Conservation (phyloP, 35 echinoderm and acorn worm species). For the Chiridota heheva region DNA sequence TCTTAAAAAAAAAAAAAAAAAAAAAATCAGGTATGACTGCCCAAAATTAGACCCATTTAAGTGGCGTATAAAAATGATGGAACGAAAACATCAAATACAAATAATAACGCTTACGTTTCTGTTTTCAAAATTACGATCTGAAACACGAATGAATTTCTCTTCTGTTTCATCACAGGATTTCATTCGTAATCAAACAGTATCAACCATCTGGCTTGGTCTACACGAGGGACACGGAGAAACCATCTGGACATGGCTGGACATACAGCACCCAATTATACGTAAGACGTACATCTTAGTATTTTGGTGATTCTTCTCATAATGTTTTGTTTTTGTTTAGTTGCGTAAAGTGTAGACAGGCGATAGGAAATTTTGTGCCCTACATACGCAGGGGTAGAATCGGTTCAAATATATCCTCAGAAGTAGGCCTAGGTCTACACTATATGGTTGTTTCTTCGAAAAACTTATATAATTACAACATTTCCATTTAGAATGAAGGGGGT, state of each 20-base stretch:
- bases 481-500: too few species aligned
- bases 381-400: not conserved
- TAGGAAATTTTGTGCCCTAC: not conserved
- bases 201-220: conserved; percentile 30
- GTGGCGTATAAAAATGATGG: too few species aligned
- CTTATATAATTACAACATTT: too few species aligned
- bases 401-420: not conserved
- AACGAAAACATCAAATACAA: too few species aligned
- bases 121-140: too few species aligned
- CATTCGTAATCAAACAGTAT: not conserved
- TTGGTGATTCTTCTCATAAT: not conserved
- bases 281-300: not conserved
- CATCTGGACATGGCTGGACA: conserved; percentile 19
- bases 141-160: too few species aligned
- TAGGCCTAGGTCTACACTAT: not conserved
- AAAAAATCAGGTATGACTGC: too few species aligned
- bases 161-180: conserved; percentile 10
- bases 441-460: not conserved
- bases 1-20: too few species aligned
- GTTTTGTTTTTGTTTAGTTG: too few species aligned
- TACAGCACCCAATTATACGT: not conserved
- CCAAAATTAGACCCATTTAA: too few species aligned
- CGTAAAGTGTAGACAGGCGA: too few species aligned
- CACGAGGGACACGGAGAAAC: conserved; percentile 29
- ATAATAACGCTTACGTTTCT: too few species aligned